These are phyloP conservation scores for Acanthurus tractus DNA, from an alignment of 2,797 vertebrate species.

Conservation along the genomic window DNA sequence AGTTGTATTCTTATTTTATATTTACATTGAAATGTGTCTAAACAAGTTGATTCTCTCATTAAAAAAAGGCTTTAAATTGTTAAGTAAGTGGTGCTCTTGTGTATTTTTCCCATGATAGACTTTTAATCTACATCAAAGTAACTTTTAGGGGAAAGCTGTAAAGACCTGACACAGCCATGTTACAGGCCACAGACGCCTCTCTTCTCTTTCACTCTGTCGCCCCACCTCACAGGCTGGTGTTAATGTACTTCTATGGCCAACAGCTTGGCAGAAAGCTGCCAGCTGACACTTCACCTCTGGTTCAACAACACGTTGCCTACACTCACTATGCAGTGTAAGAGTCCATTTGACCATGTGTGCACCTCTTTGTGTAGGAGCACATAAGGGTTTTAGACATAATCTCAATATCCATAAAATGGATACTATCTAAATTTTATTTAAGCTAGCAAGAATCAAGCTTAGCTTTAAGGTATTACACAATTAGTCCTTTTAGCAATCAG, in stretches of 20 bases:
- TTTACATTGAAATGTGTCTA: slow-evolving; percentile 13
- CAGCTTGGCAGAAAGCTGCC: slow-evolving; percentile 72
- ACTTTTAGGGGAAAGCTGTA: slow-evolving; percentile 52
- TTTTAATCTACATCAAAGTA: slow-evolving; percentile 62
- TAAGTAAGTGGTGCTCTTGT: not conserved
- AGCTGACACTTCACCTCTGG: slow-evolving; percentile 78
- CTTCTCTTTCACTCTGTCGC: slow-evolving; percentile 64
- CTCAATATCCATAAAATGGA: not conserved
- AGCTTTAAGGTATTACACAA: not conserved
- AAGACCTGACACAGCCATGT: slow-evolving; percentile 58
- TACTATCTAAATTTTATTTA: not conserved
- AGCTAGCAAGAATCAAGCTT: not conserved
- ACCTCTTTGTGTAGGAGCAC: slow-evolving; percentile 28
- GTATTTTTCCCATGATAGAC: slow-evolving; percentile 25
- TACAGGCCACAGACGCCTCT: slow-evolving; percentile 74
- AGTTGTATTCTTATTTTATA: not conserved
- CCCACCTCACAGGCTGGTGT: slow-evolving; percentile 72
- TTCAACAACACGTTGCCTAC: slow-evolving; percentile 75
- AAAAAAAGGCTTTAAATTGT: not conserved
- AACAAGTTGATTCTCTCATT: not conserved
- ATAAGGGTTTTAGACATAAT: slow-evolving; percentile 6
- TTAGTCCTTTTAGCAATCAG: not conserved
- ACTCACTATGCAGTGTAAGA: slow-evolving; percentile 56
- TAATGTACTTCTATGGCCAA: slow-evolving; percentile 81
- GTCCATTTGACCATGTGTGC: slow-evolving; percentile 30